A percentile compares a stretch with the other conserved stretches of the same genome.
phyloP scores from a whole-genome alignment of 1,140 invertebrate species.

The Ericerus pela region DNA sequence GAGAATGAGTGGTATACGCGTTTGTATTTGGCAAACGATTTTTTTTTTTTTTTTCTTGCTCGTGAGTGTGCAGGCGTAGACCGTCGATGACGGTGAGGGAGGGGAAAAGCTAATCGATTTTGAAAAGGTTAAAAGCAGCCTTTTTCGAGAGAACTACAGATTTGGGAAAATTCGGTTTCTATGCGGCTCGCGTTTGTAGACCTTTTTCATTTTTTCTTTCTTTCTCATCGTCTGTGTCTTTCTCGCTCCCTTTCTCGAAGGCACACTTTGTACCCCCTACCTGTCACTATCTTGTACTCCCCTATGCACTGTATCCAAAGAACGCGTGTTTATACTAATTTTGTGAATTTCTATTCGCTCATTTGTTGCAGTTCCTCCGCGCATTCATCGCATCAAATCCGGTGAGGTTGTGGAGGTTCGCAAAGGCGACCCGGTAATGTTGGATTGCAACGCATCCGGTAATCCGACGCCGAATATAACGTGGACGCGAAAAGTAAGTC shows the following conservation, averaged over 20 bases:
- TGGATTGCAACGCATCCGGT: conserved; percentile 46
- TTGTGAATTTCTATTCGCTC: background rate
- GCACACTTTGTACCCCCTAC: conserved; percentile 2
- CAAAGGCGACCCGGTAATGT: conserved; percentile 43
- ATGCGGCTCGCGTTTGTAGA: background rate
- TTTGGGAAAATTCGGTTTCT: too few species aligned
- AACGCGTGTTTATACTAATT: background rate
- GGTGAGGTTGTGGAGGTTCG: conserved; percentile 44
- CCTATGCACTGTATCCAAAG: background rate
- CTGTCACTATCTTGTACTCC: conserved; percentile 1
- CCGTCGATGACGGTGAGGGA: too few species aligned
- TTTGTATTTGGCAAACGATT: too few species aligned
- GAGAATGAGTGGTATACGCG: too few species aligned
- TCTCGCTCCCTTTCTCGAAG: conserved; percentile 7
- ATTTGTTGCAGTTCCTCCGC: conserved; percentile 39
- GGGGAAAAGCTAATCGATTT: too few species aligned
- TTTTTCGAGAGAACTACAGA: too few species aligned
- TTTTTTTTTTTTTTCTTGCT: too few species aligned
- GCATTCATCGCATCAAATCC: conserved; percentile 40
- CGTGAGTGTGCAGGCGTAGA: too few species aligned
- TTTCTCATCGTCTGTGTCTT: conserved; percentile 2
- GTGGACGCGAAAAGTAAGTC: conserved; percentile 41
- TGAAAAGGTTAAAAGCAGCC: too few species aligned
- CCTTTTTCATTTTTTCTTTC: background rate
- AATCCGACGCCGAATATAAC: conserved; percentile 48